These are phyloP conservation scores for Phytoseiulus persimilis DNA, from an alignment of 2,888 invertebrate genomes.

Conservation along the genomic window DNA sequence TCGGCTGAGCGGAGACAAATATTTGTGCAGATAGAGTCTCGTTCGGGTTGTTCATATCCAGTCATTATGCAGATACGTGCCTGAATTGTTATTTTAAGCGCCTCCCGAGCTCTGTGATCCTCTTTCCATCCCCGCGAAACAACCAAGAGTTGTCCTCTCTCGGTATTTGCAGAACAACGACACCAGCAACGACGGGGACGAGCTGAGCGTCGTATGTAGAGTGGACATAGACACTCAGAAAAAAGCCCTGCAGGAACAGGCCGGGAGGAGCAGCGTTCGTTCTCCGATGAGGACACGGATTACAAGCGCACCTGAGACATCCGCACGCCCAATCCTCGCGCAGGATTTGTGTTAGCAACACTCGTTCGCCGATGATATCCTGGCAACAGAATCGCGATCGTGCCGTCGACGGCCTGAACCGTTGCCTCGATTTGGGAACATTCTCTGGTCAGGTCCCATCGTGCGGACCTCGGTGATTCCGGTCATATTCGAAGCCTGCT, in stretches of 20 bases:
- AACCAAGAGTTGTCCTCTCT: neutral
- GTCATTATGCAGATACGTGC: neutral
- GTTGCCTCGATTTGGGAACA: too few species aligned
- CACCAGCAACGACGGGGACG: neutral
- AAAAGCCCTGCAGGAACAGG: neutral
- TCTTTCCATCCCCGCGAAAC: neutral
- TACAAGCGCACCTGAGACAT: neutral
- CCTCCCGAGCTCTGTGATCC: neutral
- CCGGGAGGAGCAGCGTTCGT: neutral
- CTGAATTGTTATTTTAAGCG: neutral
- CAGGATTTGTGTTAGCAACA: neutral
- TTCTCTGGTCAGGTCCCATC: too few species aligned
- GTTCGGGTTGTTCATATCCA: neutral
- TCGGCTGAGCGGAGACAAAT: neutral
- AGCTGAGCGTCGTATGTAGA: neutral
- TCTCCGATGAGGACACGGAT: neutral
- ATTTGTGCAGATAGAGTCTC: neutral
- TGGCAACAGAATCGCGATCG: neutral
- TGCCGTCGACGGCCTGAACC: neutral
- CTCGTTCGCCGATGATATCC: neutral
- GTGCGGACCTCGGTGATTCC: too few species aligned
- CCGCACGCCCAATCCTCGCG: neutral
- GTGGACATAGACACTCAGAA: neutral
- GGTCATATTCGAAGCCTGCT: too few species aligned
- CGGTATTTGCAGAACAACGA: neutral